These are phyloP conservation scores for Callocephalon fimbriatum DNA, from an alignment of 2,113 vertebrate genomes.

Conservation along the genomic window DNA sequence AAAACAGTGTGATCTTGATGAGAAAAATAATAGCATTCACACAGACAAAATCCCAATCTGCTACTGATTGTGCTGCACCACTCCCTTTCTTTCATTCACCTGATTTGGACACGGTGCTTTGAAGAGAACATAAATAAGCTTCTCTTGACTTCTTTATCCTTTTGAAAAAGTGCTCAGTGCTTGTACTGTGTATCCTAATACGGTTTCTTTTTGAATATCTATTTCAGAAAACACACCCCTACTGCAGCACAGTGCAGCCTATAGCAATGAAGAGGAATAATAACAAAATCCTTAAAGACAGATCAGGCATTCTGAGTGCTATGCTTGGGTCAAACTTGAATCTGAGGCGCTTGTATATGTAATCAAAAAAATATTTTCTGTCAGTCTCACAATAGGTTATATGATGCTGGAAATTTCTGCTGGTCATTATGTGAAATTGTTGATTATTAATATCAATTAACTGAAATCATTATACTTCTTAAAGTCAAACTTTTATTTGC, in stretches of 20 bases:
- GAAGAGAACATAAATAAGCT: neutral
- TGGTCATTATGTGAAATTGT: neutral
- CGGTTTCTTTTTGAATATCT: conserved; percentile 38
- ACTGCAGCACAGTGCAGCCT: conserved; percentile 62
- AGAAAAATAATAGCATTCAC: neutral
- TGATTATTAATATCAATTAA: neutral
- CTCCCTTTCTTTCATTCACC: neutral
- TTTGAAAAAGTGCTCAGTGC: neutral
- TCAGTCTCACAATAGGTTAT: neutral
- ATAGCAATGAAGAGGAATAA: conserved; percentile 52
- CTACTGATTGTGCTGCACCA: neutral
- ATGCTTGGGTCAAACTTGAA: neutral
- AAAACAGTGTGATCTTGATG: neutral
- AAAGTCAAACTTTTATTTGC: neutral
- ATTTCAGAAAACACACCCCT: conserved; percentile 55
- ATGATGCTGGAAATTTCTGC: neutral
- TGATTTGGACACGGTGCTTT: neutral
- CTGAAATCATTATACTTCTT: neutral
- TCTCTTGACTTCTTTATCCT: neutral
- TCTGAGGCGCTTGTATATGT: neutral
- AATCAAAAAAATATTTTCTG: neutral
- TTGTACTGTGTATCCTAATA: neutral
- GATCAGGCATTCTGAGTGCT: neutral
- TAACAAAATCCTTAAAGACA: conserved; percentile 50
- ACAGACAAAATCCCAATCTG: neutral